A percentile compares a stretch with the other conserved stretches of the same genome.
Evolutionary conservation across 2,888 invertebrate genomes (phyloP).

Genomic region (Lamellibrachia satsuma): DNA sequence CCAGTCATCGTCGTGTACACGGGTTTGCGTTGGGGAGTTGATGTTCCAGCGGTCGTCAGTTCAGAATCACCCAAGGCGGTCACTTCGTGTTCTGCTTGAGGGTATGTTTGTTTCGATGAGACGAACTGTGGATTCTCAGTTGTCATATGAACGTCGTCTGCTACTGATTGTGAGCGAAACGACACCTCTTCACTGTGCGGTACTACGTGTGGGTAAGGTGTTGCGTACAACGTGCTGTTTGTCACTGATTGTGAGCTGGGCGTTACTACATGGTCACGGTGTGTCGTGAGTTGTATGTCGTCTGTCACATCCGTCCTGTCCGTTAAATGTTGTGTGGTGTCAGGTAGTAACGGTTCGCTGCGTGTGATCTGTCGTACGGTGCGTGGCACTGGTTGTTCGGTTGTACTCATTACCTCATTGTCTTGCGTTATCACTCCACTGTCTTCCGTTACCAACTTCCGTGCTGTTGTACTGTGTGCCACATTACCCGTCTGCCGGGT

Average conservation of each 20-base stretch:
- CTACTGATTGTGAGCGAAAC: no score
- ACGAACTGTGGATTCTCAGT: no score
- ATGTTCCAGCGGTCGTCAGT: neutral
- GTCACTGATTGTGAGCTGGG: neutral
- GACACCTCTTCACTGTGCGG: no score
- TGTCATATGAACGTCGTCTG: no score
- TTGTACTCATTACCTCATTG: constrained; percentile 10
- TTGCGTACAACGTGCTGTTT: no score
- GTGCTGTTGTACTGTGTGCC: neutral
- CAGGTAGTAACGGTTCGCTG: neutral
- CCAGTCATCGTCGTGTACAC: neutral
- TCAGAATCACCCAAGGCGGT: no score
- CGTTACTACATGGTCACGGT: neutral
- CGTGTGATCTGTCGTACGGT: neutral
- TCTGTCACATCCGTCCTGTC: neutral
- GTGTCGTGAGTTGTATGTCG: neutral
- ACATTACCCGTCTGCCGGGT: neutral
- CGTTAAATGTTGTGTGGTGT: neutral
- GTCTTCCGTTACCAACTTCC: neutral
- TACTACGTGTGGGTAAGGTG: no score
- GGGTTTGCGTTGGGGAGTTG: neutral
- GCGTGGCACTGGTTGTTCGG: neutral
- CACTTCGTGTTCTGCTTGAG: no score
- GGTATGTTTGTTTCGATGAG: no score
- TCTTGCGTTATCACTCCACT: neutral